phyloP scores from a whole-genome alignment of 2,113 vertebrate genomes.

The Campylorhamphus procurvoides region DNA sequence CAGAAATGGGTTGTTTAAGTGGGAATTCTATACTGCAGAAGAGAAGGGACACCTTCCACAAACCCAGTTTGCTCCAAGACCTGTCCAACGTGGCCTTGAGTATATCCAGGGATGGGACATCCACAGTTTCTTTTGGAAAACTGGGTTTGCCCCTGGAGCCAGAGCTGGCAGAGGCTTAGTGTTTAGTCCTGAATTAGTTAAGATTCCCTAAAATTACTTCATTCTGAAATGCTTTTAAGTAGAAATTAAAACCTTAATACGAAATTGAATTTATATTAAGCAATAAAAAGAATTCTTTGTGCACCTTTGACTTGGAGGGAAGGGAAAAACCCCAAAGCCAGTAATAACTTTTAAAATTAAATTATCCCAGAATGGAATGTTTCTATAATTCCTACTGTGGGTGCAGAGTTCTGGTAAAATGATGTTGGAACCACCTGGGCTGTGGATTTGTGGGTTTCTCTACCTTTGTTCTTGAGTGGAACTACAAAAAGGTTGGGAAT shows the following conservation, averaged over 20 bases:
- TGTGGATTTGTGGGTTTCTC: neutral
- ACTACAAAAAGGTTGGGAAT: neutral
- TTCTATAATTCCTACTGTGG: fast-evolving
- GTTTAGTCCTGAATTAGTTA: neutral
- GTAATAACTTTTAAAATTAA: neutral
- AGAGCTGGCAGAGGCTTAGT: neutral
- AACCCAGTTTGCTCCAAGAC: too few species aligned
- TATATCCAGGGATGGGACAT: too few species aligned
- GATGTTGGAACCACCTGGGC: neutral
- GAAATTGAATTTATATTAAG: neutral
- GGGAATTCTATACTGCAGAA: too few species aligned
- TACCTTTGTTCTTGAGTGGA: neutral
- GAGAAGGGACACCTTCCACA: too few species aligned
- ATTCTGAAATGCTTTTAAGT: neutral
- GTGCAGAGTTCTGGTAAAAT: neutral
- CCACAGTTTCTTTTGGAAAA: neutral
- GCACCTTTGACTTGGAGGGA: neutral
- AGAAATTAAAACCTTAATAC: neutral
- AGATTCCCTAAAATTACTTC: neutral
- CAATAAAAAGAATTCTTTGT: neutral
- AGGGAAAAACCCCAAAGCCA: neutral
- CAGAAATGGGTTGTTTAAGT: too few species aligned
- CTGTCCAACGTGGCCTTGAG: too few species aligned
- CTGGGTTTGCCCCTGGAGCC: neutral
- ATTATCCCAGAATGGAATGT: neutral